Base-by-base conservation (phyloP, 1,140 invertebrate species). In the Achroia grisella region DNA sequence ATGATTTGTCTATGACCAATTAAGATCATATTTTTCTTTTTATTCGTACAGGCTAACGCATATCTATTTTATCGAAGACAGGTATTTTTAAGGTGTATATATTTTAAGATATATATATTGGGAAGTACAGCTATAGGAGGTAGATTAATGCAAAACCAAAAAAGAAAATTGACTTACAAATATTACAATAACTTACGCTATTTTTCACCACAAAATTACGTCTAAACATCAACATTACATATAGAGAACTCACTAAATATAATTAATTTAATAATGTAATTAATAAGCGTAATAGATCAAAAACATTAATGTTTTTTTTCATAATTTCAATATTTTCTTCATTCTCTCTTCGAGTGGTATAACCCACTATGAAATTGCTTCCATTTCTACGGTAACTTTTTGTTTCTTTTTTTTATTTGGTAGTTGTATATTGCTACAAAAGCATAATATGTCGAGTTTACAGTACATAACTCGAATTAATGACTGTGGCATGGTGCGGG, bases 261-360 rank as follows among this genome's bases (percentile, higher is more conserved):
- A 60, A 70, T 72, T 64, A 65, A 46, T 58, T 52, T 57, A 63
- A 62, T 74, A 77, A 74, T 78, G 67, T 78, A 79, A 80, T 80
- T 83, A 83, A 81, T 84, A 84, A 84, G 80, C 80, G 80, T 84
- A 84, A 78, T 84, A 84, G 80, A 84, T 84, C 74, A 84, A 82
- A 72, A 84, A 81, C 80, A 77, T 81, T 83, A 62, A 76, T 70
- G 78, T 80, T 78, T 82, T 78, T 71, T 67, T 70, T 63, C 55
- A 32, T 48, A 15, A 37, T 17, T 17, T 37, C 17, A 13, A 3
- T 17, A 17, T 37, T 37, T 37, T 9, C 14, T 35, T 35, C 11
- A 37, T 37, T 37, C 35, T 37, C 35, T 37, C 35, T 12, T 37
- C 10, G 35, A 14, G 33, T 15, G 35, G 35, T 37, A 5, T 37